A percentile compares a stretch with the other conserved stretches of the same genome.
These are phyloP conservation scores for Ephestia elutella DNA, from an alignment of 1,140 invertebrate genomes.

Conservation along the genomic window DNA sequence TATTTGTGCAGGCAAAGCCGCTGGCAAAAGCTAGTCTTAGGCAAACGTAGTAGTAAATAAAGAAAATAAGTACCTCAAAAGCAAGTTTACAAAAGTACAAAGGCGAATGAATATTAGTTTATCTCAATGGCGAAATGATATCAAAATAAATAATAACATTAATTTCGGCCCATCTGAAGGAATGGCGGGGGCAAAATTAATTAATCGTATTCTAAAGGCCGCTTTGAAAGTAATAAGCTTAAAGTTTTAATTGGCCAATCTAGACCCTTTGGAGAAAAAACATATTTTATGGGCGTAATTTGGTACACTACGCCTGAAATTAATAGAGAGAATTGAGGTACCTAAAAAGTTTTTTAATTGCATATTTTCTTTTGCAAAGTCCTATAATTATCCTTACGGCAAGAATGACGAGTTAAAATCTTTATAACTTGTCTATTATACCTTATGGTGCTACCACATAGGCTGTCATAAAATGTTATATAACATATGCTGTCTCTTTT, in stretches of 20 bases:
- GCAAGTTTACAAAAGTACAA: too few relatives aligned
- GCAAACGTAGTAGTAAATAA: too few relatives aligned
- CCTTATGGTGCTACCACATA: too few relatives aligned
- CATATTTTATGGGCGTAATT: conserved; percentile 9
- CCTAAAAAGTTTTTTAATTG: neutral
- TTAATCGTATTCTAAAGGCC: conserved; percentile 12
- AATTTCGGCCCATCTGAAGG: conserved; percentile 4
- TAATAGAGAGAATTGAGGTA: neutral
- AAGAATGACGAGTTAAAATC: too few relatives aligned
- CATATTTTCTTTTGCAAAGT: conserved; percentile 1
- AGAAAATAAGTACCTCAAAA: too few relatives aligned
- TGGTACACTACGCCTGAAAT: conserved; percentile 1
- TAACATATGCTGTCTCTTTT: too few relatives aligned
- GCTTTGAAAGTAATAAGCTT: conserved; percentile 12
- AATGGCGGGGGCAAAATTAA: conserved; percentile 8
- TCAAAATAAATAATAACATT: conserved; percentile 9
- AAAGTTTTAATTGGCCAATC: conserved; percentile 12
- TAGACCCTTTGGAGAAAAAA: conserved; percentile 9
- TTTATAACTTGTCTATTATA: too few relatives aligned
- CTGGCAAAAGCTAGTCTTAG: too few relatives aligned
- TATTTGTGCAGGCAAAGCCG: too few relatives aligned
- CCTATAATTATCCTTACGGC: neutral
- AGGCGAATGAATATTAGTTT: too few relatives aligned
- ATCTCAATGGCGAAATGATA: neutral
- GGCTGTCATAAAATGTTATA: too few relatives aligned